These are phyloP conservation scores for Tyrannus savana DNA, from an alignment of 2,113 vertebrate genomes.

Conservation along the genomic window DNA sequence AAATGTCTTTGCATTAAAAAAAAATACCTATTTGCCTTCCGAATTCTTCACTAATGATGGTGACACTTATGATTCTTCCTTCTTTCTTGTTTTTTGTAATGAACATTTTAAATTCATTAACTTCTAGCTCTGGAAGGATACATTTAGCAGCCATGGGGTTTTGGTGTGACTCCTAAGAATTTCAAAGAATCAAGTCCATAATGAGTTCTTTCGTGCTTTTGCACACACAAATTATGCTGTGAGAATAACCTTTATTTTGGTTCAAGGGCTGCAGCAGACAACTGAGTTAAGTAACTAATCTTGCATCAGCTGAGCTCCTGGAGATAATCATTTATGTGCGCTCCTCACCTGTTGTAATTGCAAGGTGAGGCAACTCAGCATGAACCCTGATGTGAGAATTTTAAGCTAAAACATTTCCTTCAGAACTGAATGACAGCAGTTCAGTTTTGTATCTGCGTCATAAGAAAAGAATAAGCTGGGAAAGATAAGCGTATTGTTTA, in stretches of 20 bases:
- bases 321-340: neutral
- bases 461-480: neutral
- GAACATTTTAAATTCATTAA: constrained; percentile 27
- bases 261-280: constrained; percentile 15
- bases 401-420: constrained; percentile 5
- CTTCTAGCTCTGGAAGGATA: neutral
- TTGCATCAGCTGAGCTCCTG: neutral
- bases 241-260: constrained; percentile 35
- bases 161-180: constrained; percentile 21
- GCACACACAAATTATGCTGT: neutral
- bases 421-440: neutral
- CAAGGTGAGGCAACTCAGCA: neutral
- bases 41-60: neutral
- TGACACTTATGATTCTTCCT: neutral
- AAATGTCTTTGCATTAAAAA: neutral
- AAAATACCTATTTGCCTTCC: neutral
- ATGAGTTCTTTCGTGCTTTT: constrained; percentile 24
- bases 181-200: constrained; percentile 3
- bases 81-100: neutral
- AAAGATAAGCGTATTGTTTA: constrained; percentile 1
- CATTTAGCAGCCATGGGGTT: neutral
- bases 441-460: neutral
- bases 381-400: neutral
- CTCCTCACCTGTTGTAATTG: constrained; percentile 19
- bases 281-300: constrained; percentile 12